Evolutionary conservation across 2,797 vertebrate species (phyloP).

Genomic region (Phrynocephalus vlangalii): DNA sequence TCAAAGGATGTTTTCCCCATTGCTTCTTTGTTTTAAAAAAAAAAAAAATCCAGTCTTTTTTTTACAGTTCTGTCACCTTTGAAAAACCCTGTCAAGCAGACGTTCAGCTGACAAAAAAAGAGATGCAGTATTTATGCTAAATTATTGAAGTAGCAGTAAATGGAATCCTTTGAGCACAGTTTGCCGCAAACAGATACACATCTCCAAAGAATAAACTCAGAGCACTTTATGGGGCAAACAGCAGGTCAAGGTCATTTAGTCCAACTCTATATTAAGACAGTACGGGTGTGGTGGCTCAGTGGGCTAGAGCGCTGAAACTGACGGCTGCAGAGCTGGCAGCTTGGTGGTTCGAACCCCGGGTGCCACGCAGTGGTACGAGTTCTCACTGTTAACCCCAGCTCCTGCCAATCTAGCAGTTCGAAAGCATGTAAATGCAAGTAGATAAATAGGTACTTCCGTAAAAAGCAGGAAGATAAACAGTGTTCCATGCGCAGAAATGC

Average conservation of each 20-base stretch:
- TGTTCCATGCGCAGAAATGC: too few relatives aligned
- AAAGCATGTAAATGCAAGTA: too few relatives aligned
- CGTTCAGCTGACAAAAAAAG: not conserved
- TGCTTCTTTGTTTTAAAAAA: slow-evolving; percentile 55
- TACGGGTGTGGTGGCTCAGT: too few relatives aligned
- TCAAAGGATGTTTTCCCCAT: slow-evolving; percentile 55
- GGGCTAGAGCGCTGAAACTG: too few relatives aligned
- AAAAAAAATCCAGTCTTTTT: slow-evolving; percentile 27
- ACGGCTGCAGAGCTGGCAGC: too few relatives aligned
- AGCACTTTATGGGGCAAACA: not conserved
- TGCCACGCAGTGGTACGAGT: too few relatives aligned
- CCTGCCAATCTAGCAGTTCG: too few relatives aligned
- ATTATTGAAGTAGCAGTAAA: not conserved
- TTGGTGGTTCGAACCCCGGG: too few relatives aligned
- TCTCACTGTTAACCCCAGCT: too few relatives aligned
- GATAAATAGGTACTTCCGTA: too few relatives aligned
- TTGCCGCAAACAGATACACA: not conserved
- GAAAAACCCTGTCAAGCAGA: slow-evolving; percentile 32
- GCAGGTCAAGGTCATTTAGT: not conserved
- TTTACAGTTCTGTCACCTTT: slow-evolving; percentile 29
- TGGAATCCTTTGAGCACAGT: not conserved
- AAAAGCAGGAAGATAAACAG: too few relatives aligned
- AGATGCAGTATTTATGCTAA: not conserved
- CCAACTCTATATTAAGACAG: not conserved
- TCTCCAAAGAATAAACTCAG: not conserved